Evolutionary conservation across 2,797 vertebrate genomes (phyloP).

Genomic region (Myotis findleyi): DNA sequence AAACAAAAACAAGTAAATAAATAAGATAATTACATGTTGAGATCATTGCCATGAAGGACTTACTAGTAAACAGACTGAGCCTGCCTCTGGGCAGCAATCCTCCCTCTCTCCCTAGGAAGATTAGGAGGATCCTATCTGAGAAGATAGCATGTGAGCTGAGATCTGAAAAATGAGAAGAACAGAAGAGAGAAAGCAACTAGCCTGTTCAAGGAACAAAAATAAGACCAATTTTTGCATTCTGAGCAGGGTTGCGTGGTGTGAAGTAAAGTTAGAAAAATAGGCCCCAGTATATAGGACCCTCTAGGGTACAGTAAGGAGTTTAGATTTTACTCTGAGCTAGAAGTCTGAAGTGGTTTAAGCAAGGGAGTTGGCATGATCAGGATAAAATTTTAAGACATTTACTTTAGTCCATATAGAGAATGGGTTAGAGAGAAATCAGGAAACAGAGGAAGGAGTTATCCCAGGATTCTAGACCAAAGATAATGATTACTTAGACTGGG

Average conservation of each 20-base stretch:
- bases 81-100: not conserved
- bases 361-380: not conserved
- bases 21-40: not conserved
- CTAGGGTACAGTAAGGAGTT: not conserved
- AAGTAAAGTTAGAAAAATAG: not conserved
- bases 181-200: not conserved
- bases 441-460: not conserved
- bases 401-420: not conserved
- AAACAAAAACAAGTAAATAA: constrained; percentile 9
- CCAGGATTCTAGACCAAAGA: not conserved
- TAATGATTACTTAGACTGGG: not conserved
- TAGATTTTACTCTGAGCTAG: not conserved
- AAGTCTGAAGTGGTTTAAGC: not conserved
- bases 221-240: not conserved
- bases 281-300: not conserved
- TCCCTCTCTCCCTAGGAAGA: not conserved
- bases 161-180: not conserved
- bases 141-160: not conserved
- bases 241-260: not conserved
- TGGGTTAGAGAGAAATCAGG: not conserved
- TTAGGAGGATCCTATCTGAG: not conserved
- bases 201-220: not conserved
- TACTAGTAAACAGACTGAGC: not conserved
- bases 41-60: not conserved
- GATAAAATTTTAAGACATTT: constrained; percentile 16